Evolutionary conservation across 2,113 vertebrate genomes (phyloP).

Genomic region (Garra rufa): DNA sequence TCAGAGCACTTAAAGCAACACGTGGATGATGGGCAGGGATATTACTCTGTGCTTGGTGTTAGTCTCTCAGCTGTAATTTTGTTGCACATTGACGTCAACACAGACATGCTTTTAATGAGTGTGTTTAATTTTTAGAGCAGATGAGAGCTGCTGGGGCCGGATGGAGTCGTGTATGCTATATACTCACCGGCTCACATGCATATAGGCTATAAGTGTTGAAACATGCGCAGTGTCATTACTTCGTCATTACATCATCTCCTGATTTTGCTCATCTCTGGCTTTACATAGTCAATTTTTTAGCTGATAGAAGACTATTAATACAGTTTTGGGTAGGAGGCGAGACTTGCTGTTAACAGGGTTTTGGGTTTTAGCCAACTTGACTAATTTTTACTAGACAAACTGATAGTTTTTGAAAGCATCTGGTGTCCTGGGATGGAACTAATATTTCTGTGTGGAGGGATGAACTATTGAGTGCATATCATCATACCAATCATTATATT

Average conservation of each 20-base stretch:
- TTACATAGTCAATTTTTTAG: too few species aligned
- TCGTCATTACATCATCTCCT: too few species aligned
- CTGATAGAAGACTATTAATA: too few species aligned
- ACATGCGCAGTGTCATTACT: too few species aligned
- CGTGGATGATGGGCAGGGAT: not conserved
- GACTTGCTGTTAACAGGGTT: too few species aligned
- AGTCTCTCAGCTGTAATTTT: constrained; percentile 19
- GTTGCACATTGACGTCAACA: not conserved
- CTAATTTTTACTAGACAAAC: too few species aligned
- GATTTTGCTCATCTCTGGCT: too few species aligned
- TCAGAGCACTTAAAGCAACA: not conserved
- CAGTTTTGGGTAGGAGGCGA: too few species aligned
- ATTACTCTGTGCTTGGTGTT: not conserved
- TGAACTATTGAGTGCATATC: not conserved
- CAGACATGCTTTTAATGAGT: constrained; percentile 16
- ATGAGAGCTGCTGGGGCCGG: not conserved
- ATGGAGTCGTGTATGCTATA: not conserved
- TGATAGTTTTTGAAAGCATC: too few species aligned
- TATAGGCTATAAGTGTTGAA: not conserved
- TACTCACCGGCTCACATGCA: not conserved
- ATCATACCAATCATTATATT: not conserved
- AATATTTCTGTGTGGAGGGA: too few species aligned
- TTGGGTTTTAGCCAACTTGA: too few species aligned
- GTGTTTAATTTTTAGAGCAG: not conserved
- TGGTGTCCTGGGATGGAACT: too few species aligned